These are phyloP conservation scores for Ia io DNA, from an alignment of 2,113 vertebrate species.

Conservation along the genomic window DNA sequence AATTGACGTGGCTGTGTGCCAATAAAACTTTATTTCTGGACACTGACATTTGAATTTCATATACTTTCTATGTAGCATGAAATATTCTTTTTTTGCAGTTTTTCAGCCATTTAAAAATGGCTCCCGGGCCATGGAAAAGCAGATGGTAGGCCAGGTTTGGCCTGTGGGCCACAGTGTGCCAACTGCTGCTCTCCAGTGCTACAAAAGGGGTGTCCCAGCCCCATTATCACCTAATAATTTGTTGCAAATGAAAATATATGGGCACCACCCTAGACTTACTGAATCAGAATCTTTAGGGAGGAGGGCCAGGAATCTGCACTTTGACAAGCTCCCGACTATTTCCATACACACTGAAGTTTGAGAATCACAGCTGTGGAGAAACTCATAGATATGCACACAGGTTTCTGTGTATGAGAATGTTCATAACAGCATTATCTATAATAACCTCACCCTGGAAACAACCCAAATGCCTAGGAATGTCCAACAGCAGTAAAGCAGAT, in stretches of 20 bases:
- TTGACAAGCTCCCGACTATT: background rate
- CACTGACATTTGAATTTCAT: background rate
- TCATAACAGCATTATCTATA: background rate
- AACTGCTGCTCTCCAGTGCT: background rate
- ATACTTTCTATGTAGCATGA: background rate
- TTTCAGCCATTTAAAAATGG: background rate
- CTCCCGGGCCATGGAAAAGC: background rate
- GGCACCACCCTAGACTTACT: background rate
- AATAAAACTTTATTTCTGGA: background rate
- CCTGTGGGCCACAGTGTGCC: background rate
- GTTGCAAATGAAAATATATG: background rate
- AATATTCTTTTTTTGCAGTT: background rate
- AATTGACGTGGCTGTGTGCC: background rate
- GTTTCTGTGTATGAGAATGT: background rate
- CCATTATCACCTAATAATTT: background rate
- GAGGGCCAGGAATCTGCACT: background rate
- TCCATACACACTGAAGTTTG: background rate
- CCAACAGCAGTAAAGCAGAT: background rate
- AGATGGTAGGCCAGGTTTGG: background rate
- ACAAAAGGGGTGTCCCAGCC: background rate
- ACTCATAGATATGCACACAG: background rate
- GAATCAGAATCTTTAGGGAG: background rate
- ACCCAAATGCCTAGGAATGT: background rate
- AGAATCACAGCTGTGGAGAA: background rate
- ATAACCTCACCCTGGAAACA: background rate